Conservation (phyloP, 2,888 invertebrate genomes). For the Melanostoma mellinum region DNA sequence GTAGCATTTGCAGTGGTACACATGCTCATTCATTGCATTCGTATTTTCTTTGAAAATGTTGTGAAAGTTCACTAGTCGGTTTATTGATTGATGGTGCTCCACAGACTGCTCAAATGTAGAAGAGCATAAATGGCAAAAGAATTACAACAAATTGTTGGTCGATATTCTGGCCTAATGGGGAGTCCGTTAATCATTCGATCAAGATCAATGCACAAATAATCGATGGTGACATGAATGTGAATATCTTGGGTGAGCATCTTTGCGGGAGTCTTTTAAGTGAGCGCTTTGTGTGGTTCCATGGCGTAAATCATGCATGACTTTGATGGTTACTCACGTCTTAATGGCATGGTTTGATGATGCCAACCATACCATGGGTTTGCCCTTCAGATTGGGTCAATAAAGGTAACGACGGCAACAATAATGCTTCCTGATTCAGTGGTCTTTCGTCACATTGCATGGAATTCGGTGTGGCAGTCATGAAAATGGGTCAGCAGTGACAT, state of each 20-base stretch:
- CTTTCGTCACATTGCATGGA: neutral
- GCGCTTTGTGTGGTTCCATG: slow-evolving; percentile 20
- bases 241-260: slow-evolving; percentile 39
- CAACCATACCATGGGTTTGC: slow-evolving; percentile 6
- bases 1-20: slow-evolving; percentile 2
- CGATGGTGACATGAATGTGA: slow-evolving; percentile 52
- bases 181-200: slow-evolving; percentile 45
- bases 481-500: slow-evolving; percentile 42
- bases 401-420: slow-evolving; percentile 1
- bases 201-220: slow-evolving; percentile 58
- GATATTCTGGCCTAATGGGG: slow-evolving; percentile 13
- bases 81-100: slow-evolving; percentile 51
- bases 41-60: slow-evolving; percentile 28
- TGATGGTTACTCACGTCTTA: neutral
- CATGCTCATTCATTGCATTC: slow-evolving; percentile 42
- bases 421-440: slow-evolving; percentile 17
- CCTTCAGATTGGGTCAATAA: slow-evolving; percentile 24
- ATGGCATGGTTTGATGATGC: slow-evolving; percentile 2
- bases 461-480: slow-evolving; percentile 10
- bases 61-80: slow-evolving; percentile 63
- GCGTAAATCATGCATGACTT: neutral
- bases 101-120: neutral
- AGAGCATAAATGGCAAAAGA: slow-evolving; percentile 1
- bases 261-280: slow-evolving; percentile 15
- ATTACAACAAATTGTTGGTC: slow-evolving; percentile 52